These are phyloP conservation scores for Myripristis murdjan DNA, from an alignment of 2,797 vertebrate genomes.

Conservation along the genomic window DNA sequence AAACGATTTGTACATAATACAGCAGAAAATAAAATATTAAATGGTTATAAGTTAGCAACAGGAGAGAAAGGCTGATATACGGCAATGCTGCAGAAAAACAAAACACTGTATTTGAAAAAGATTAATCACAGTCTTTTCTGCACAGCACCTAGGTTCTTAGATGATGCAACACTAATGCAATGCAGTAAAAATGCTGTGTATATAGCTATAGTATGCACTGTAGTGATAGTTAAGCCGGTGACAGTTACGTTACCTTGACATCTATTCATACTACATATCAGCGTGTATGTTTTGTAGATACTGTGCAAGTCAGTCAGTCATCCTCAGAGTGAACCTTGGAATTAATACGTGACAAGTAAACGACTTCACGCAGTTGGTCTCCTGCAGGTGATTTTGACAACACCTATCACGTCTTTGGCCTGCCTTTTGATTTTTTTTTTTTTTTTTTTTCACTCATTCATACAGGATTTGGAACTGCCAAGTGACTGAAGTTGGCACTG, in stretches of 20 bases:
- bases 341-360: conserved; percentile 35
- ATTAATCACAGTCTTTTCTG: conserved; percentile 37
- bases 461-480: conserved; percentile 2
- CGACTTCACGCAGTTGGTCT: conserved; percentile 9
- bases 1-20: conserved; percentile 15
- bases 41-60: conserved; percentile 1
- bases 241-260: not conserved
- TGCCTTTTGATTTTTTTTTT: not conserved
- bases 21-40: conserved; percentile 34
- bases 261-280: too few species aligned
- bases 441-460: not conserved
- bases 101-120: not conserved
- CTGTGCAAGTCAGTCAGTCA: too few species aligned
- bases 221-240: not conserved
- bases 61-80: conserved; percentile 3
- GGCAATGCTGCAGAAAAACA: not conserved
- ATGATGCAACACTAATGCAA: conserved; percentile 69
- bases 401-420: not conserved
- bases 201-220: not conserved
- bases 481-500: too few species aligned
- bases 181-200: not conserved
- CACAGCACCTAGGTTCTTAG: conserved; percentile 10
- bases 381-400: not conserved
- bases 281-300: too few species aligned
- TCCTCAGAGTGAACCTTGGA: not conserved